Evolutionary conservation across 2,797 vertebrate genomes (phyloP).

Genomic region (Neostethus bicornis): DNA sequence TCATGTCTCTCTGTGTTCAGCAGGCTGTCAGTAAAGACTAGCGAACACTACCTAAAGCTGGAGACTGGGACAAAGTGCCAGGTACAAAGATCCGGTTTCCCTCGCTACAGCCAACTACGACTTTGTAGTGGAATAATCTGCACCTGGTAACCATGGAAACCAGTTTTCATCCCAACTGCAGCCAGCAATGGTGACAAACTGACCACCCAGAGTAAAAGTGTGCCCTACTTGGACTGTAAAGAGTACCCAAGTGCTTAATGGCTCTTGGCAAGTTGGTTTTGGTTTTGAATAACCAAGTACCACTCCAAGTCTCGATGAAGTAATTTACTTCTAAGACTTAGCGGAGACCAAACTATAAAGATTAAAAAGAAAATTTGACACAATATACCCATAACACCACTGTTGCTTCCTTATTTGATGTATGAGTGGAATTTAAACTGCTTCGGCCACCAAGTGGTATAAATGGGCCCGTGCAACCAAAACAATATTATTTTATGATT

Average conservation of each 20-base stretch:
- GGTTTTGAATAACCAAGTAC: slow-evolving; percentile 6
- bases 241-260: slow-evolving; percentile 1
- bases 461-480: no score
- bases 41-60: slow-evolving; percentile 73
- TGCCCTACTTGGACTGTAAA: slow-evolving; percentile 9
- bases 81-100: slow-evolving; percentile 75
- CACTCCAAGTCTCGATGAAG: not conserved
- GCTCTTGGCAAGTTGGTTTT: slow-evolving; percentile 7
- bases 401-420: no score
- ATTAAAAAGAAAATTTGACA: no score
- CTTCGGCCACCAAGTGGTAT: no score
- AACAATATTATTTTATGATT: no score
- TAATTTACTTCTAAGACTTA: not conserved
- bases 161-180: slow-evolving; percentile 44
- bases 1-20: slow-evolving; percentile 66
- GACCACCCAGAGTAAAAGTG: slow-evolving; percentile 27
- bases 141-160: slow-evolving; percentile 79
- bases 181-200: slow-evolving; percentile 42
- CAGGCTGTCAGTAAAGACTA: slow-evolving; percentile 70
- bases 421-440: no score
- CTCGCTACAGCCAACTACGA: slow-evolving; percentile 62
- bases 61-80: slow-evolving; percentile 74
- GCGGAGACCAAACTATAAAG: no score
- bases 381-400: no score
- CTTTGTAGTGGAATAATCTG: slow-evolving; percentile 78